Percentiles rank a stretch among this genome's conserved stretches.
Evolutionary conservation across 1,140 invertebrate genomes (phyloP).

Genomic region (Heliconius eleuchia): DNA sequence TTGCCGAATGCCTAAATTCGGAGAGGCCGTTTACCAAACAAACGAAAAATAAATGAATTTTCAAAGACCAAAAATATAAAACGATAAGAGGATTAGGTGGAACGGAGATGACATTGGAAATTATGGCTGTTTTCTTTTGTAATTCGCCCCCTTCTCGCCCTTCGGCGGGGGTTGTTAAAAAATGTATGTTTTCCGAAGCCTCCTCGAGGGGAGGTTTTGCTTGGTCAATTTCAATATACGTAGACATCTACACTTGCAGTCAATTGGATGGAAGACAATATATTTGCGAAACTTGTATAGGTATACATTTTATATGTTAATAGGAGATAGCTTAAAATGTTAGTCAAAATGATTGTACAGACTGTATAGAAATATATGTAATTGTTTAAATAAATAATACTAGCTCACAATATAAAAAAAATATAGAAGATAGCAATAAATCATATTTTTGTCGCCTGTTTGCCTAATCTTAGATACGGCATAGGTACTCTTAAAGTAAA

Average conservation of each 20-base stretch:
- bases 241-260: conserved; percentile 45
- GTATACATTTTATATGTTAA: no score
- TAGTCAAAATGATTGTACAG: no score
- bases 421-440: no score
- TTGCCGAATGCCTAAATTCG: conserved; percentile 49
- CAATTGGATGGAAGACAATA: not conserved
- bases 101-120: conserved; percentile 81
- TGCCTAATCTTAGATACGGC: no score
- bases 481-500: not conserved
- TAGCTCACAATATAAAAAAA: no score
- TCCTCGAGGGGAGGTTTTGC: conserved; percentile 47
- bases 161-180: conserved; percentile 70
- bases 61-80: conserved; percentile 79
- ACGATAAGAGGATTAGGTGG: conserved; percentile 80
- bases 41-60: conserved; percentile 80
- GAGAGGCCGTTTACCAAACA: conserved; percentile 70
- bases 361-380: no score
- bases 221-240: conserved; percentile 54
- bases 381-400: no score
- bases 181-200: conserved; percentile 71
- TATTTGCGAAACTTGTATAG: not conserved
- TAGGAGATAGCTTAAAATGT: no score
- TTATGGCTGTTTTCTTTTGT: conserved; percentile 81
- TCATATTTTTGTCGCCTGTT: no score
- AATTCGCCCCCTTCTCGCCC: conserved; percentile 73